These are phyloP conservation scores for Hydrotaea diabolus DNA, from an alignment of 2,888 invertebrate genomes.

Conservation along the genomic window DNA sequence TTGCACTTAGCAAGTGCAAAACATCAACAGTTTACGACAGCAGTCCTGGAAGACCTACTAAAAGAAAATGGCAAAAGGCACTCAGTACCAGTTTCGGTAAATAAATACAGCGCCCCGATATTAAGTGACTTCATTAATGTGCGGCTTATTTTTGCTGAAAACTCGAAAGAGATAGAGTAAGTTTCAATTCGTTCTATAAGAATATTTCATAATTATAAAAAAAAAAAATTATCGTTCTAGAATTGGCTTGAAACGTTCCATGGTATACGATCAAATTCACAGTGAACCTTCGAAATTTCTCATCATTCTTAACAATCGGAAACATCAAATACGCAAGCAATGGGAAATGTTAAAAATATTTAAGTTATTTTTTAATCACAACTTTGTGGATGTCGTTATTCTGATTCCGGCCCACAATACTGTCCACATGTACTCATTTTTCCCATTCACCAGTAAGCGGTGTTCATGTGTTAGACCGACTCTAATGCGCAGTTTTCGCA, in stretches of 20 bases:
- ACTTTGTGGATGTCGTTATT: slow-evolving; percentile 29
- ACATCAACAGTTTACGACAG: neutral
- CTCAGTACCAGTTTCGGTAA: slow-evolving; percentile 3
- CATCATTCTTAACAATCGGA: neutral
- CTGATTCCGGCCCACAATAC: neutral
- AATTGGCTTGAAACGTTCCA: neutral
- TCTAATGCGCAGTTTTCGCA: slow-evolving; percentile 1
- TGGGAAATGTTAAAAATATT: slow-evolving; percentile 31
- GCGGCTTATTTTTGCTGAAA: neutral
- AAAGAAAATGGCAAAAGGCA: neutral
- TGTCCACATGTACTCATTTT: slow-evolving; percentile 18
- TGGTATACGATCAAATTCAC: neutral
- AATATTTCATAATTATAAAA: neutral
- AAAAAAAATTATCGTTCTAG: no score
- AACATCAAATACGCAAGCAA: neutral
- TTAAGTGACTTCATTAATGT: neutral
- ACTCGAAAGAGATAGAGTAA: neutral
- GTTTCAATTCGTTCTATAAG: neutral
- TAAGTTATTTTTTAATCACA: neutral
- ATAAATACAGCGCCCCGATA: neutral
- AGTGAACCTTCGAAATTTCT: neutral
- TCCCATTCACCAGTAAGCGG: neutral
- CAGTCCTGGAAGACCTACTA: neutral
- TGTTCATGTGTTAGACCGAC: neutral
- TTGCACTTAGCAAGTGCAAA: neutral